Evolutionary conservation across 2,113 vertebrate species (phyloP).

Genomic region (Macquaria ambigua): DNA sequence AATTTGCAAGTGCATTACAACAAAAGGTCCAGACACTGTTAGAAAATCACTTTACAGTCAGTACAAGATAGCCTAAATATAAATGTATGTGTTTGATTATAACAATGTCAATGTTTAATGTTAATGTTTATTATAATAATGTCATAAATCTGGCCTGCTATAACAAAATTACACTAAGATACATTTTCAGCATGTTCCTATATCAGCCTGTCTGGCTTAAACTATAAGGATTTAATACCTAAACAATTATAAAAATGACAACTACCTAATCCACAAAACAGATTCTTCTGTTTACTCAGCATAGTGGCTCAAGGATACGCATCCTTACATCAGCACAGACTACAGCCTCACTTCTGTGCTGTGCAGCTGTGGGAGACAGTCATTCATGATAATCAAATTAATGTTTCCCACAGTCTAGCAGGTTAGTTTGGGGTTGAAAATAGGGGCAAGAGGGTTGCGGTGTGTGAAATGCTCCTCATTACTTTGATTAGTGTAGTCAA

Average conservation of each 20-base stretch:
- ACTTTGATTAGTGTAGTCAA: conserved; percentile 30
- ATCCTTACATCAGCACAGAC: conserved; percentile 20
- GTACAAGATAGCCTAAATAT: background rate
- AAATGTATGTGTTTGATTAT: background rate
- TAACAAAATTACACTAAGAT: background rate
- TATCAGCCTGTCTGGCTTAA: background rate
- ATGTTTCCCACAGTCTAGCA: conserved; percentile 41
- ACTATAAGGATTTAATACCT: conserved; percentile 6
- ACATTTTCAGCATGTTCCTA: background rate
- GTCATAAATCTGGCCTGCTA: background rate
- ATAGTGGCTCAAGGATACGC: background rate
- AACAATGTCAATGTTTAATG: background rate
- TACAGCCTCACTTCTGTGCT: conserved; percentile 6
- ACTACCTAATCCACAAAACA: background rate
- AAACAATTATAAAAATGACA: background rate
- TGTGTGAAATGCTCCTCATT: conserved; percentile 45
- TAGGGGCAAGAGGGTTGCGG: background rate
- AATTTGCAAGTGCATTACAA: conserved; percentile 13
- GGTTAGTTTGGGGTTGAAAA: conserved; percentile 41
- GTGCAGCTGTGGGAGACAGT: conserved; percentile 20
- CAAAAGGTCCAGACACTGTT: background rate
- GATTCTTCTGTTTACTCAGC: background rate
- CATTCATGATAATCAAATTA: conserved; percentile 53
- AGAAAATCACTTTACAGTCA: background rate
- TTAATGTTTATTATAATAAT: background rate